Evolutionary conservation across 2,888 invertebrate species (phyloP).

Genomic region (Bembecia ichneumoniformis): DNA sequence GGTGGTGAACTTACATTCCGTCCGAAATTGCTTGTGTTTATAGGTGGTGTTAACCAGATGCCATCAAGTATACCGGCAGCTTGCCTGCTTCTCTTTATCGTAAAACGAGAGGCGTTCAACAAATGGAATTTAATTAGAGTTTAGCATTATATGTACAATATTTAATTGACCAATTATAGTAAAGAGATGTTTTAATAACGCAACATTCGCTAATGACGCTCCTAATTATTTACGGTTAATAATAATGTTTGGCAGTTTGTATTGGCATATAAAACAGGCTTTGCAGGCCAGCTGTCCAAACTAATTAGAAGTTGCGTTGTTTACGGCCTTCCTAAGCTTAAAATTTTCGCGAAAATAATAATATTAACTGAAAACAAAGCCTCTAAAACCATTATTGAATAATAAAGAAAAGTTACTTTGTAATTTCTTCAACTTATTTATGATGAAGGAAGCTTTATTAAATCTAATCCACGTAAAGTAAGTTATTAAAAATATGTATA

Average conservation of each 20-base stretch:
- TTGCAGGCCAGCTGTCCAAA: constrained; percentile 10
- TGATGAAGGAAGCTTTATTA: neutral
- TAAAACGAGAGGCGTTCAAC: too few relatives aligned
- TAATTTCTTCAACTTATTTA: neutral
- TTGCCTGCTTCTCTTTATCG: too few relatives aligned
- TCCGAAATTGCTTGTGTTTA: too few relatives aligned
- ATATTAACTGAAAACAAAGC: constrained; percentile 16
- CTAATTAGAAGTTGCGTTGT: constrained; percentile 18
- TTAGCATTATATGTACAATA: too few relatives aligned
- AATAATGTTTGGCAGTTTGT: constrained; percentile 11
- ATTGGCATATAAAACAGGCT: constrained; percentile 6
- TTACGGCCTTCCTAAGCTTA: constrained; percentile 1
- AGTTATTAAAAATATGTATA: too few relatives aligned
- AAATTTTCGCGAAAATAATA: constrained; percentile 15
- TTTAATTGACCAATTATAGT: too few relatives aligned
- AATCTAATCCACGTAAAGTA: neutral
- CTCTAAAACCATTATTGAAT: constrained; percentile 4
- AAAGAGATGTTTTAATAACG: too few relatives aligned
- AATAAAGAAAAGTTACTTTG: constrained; percentile 3
- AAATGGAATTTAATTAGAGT: too few relatives aligned
- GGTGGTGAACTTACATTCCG: too few relatives aligned
- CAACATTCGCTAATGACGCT: too few relatives aligned
- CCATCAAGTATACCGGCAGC: too few relatives aligned
- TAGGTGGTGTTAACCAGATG: too few relatives aligned
- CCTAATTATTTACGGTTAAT: constrained; percentile 1